These are phyloP conservation scores for Esox lucius DNA, from an alignment of 2,797 vertebrate genomes.

Conservation along the genomic window DNA sequence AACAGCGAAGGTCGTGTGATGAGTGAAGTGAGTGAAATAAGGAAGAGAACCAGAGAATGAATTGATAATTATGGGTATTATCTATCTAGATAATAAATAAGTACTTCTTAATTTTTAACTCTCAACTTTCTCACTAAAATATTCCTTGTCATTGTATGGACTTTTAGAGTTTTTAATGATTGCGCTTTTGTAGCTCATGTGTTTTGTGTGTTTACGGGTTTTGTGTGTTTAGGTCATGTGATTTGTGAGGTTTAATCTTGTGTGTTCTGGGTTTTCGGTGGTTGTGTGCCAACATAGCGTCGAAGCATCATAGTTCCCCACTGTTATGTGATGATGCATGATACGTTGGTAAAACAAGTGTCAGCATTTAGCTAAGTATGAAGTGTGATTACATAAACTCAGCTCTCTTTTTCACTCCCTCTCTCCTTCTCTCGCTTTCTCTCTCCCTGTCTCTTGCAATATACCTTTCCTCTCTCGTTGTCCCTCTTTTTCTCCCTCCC, in stretches of 20 bases:
- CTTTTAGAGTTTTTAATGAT: too few relatives aligned
- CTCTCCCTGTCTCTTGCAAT: too few relatives aligned
- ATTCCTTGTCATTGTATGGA: not conserved
- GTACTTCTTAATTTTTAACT: not conserved
- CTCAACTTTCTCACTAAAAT: not conserved
- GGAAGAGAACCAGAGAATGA: too few relatives aligned
- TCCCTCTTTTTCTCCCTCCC: not conserved
- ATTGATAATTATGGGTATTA: not conserved
- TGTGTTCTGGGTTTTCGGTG: not conserved
- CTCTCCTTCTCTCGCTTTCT: not conserved
- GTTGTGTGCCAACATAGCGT: not conserved
- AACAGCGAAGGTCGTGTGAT: slow-evolving; percentile 43
- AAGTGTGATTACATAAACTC: slow-evolving; percentile 8
- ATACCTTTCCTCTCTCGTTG: not conserved
- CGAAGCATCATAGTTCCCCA: not conserved
- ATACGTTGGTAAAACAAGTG: not conserved
- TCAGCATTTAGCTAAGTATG: not conserved
- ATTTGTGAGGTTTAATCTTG: not conserved
- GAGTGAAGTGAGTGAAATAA: slow-evolving; percentile 42
- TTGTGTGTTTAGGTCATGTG: not conserved
- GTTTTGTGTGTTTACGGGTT: too few relatives aligned
- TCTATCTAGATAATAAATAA: not conserved
- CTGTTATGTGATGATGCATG: not conserved
- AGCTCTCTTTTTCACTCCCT: not conserved
- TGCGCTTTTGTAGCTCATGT: too few relatives aligned